Evolutionary conservation across 2,888 invertebrate genomes (phyloP), one percentile per base, ranked within the genome.

Genomic region (Hylaea fasciaria): DNA sequence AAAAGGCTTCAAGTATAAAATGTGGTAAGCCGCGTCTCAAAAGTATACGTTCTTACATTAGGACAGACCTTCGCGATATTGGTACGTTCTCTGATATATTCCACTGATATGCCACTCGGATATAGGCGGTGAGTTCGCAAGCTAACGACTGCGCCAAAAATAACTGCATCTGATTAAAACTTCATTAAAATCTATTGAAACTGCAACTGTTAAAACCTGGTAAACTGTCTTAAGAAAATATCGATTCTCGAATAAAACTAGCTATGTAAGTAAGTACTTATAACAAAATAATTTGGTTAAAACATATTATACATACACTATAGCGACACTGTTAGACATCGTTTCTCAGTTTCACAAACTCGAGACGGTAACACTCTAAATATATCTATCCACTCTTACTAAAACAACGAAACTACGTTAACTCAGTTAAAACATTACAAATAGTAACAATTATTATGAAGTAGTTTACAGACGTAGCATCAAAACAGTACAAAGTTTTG

Each of bases 221-320:
- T 86, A 85, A 85, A 86, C 71, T 68, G 69, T 70, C 68, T 72
- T 90, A 87, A 70, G 83, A 90, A 90, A 90, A 90, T 90, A 89
- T 76, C 52, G 49, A 45, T 66, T 77, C 62, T 81, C 68, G 65
- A 77, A 74, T 81, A 80, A 80, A 77, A 77, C 71, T 72, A 65
- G 71, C 66, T 62, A 72, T 28, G 43, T 39, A 65, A 78, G 22
- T 22, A 22, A 22, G 22, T 22, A 22, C 5, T 22, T 22, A 22
- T 22, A 77, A 73, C 75, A 88, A 85, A 87, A 87, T 86, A 88
- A 82, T 86, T 79, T 85, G 82, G 78, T 85, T 87, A 84, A 87
- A 85, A 86, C 70, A 29, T 56, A 57, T 87, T 84, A 87, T 85
- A 86, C 70, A 29, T 56, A 57, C 47, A 66, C 62, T 77, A 76